Evolutionary conservation across 2,113 vertebrate species (phyloP).

Genomic region (Camelus bactrianus): DNA sequence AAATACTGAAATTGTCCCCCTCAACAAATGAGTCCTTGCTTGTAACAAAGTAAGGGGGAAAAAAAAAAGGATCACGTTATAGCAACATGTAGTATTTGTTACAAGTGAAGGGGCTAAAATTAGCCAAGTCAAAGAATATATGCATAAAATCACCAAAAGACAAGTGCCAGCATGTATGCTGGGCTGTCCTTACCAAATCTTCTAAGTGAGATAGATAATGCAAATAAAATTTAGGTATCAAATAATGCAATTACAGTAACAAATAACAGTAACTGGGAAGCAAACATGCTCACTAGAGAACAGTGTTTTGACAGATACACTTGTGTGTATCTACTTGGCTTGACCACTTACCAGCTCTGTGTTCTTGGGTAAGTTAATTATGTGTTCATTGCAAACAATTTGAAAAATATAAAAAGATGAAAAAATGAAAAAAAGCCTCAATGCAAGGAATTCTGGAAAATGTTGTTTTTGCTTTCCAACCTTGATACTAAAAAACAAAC

Average conservation of each 20-base stretch:
- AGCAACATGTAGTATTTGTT: not conserved
- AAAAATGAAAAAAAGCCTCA: not conserved
- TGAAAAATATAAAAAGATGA: not conserved
- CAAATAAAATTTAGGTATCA: conserved; percentile 2
- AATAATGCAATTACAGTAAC: not conserved
- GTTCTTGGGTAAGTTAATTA: not conserved
- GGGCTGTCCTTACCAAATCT: not conserved
- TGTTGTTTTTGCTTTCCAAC: not conserved
- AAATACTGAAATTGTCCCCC: not conserved
- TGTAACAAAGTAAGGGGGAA: not conserved
- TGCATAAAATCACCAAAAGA: not conserved
- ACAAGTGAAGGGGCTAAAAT: not conserved
- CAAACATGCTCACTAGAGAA: not conserved
- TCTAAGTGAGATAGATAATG: not conserved
- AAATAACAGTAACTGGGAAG: not conserved
- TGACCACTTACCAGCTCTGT: not conserved
- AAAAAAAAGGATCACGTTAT: not conserved
- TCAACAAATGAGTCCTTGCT: not conserved
- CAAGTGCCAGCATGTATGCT: not conserved
- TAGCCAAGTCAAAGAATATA: not conserved
- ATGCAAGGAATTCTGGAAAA: not conserved
- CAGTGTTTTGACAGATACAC: not conserved
- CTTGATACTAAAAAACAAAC: not conserved
- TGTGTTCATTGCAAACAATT: not conserved
- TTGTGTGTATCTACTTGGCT: not conserved